Evolutionary conservation across 2,888 invertebrate species (phyloP), one percentile per base, ranked within the genome.

Genomic region (Molorchus minor): DNA sequence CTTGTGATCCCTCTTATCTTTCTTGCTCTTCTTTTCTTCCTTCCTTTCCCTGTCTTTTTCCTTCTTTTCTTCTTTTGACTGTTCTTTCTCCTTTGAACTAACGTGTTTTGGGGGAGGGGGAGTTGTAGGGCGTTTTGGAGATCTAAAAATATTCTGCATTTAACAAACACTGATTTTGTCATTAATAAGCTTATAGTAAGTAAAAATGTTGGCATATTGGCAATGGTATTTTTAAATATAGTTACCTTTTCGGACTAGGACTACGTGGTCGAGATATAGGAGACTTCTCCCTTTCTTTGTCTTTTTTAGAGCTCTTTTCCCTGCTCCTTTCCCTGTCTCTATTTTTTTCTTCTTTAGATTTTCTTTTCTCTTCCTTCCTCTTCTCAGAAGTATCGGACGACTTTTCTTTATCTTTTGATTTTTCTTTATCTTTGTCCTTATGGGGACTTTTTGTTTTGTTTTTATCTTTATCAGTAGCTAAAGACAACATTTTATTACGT

Each of bases 1-100:
- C 69, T 76, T 78, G 62, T 86, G 84, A 51, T 88, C 89, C 73
- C 87, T 87, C 71, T 87, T 87, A 62, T 86, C 88, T 70, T 82
- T 84, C 52, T 84, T 86, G 2, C 75, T 72, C 59, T 84, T 85
- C 57, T 85, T 85, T 0, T 84, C 84, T 38, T 82, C 81, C 49
- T 77, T 73, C 33, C 67, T 75, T 5, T 73, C 73, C 33, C 67
- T 75, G 5, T 73, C 73, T 58, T 75, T 71, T 16, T 75, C 73
- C 19, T 66, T 61, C 38, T 70, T 70, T 8, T 69, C 69, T 44
- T 80, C 83, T 65, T 79, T 82, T 33, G 77, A 79, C 19, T 80
- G 44, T 47, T 70, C 60, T 45, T 69, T 70, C 16, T 71, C 68
- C 54, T 64, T 70, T 13, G 36, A 62, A 45, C 54, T 68, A 21